Conservation (phyloP, 2,888 invertebrate species). For the Drosophila macrospina region DNA sequence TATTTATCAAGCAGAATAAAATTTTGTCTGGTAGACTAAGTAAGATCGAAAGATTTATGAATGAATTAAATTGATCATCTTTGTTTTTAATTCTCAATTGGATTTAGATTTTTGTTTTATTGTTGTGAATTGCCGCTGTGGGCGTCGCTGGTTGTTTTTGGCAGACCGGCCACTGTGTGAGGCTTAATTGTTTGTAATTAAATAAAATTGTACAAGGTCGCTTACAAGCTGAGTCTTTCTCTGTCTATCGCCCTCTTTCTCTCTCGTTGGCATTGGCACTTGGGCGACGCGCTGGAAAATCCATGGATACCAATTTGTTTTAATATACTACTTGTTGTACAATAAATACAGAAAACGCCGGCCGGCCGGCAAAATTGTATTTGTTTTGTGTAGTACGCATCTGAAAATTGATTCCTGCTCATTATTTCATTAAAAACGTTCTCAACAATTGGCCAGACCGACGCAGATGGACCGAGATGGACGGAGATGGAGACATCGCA, state of each 20-base stretch:
- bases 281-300: slow-evolving; percentile 46
- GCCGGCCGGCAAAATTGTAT: slow-evolving; percentile 73
- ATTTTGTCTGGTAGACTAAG: too few species aligned
- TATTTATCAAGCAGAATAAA: not conserved
- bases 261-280: slow-evolving; percentile 36
- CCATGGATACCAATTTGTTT: slow-evolving; percentile 75
- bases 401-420: slow-evolving; percentile 79
- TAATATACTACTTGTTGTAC: slow-evolving; percentile 59
- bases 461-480: slow-evolving; percentile 23
- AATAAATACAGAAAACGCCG: slow-evolving; percentile 61
- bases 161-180: slow-evolving; percentile 29
- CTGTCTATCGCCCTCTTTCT: not conserved
- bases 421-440: slow-evolving; percentile 74
- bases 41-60: too few species aligned
- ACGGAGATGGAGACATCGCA: slow-evolving; percentile 33
- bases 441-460: slow-evolving; percentile 36
- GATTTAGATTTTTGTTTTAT: slow-evolving; percentile 32
- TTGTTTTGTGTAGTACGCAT: slow-evolving; percentile 50
- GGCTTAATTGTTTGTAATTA: slow-evolving; percentile 81
- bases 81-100: slow-evolving; percentile 33
- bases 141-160: slow-evolving; percentile 53
- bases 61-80: slow-evolving; percentile 28
- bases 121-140: slow-evolving; percentile 26
- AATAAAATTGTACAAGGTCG: slow-evolving; percentile 82
- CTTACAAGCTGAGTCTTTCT: slow-evolving; percentile 47